Base-by-base conservation (phyloP, 2,113 vertebrate species). In the Dipodomys stephensi region DNA sequence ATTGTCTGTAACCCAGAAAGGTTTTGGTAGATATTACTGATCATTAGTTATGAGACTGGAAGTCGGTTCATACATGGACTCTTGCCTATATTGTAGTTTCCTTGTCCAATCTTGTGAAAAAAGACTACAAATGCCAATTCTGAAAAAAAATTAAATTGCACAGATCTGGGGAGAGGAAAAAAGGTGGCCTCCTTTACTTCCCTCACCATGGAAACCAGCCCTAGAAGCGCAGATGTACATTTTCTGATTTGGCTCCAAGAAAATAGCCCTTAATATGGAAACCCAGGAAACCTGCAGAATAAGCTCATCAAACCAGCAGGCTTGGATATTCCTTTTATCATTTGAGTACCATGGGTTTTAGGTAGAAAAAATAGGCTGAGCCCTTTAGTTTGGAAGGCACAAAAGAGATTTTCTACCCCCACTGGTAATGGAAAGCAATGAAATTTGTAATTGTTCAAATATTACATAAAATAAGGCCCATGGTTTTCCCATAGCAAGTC, bases 171-270 rank as follows among this genome's bases (percentile, higher is more conserved):
- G 77, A 95, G 72, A 87, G 65, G 72, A 84, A 67, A 81, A 91
- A 92, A 86, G 27, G 73, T 89, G 87, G 53, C 49, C 10, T 95
- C 74, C 44, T 18, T 27, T 60, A 20, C 72, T 79, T 32, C 78
- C 49, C 28, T 95, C 95, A 92, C 91, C 83, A 72, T 88, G 95
- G 96, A 92, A 97, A 97, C 93, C 44, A 92, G 82, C 39, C 22
- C 83, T 69, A 71, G 80, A 94, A 91, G 92, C 88, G 88, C 72
- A 92, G 79, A 93, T 77, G 89, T 87, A 67, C 68, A 62, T 69
- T 92, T 71, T 94, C 83, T 74, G 30, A 89, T 83, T 84, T 93
- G 81, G 71, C 71, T 79, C 85, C 93, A 93, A 92, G 87, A 93
- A 87, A 92, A 35, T 69, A 46, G 65, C 77, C 80, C 89, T 86